Conservation (phyloP, 1,140 invertebrate genomes). For the Pentalonia nigronervosa region DNA sequence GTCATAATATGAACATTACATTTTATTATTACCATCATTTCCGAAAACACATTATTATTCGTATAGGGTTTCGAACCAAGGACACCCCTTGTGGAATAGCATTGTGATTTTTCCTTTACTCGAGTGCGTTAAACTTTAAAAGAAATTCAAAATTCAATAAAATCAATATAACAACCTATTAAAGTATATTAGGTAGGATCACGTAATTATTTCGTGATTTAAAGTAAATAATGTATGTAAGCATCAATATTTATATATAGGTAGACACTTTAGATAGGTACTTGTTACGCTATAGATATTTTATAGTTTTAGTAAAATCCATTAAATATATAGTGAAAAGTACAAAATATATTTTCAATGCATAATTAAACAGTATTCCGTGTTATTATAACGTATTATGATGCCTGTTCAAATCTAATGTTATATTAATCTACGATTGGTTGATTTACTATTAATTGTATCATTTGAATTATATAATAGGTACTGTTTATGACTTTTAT, state of each 20-base stretch:
- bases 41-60: neutral
- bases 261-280: neutral
- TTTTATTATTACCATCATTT: slow-evolving; percentile 22
- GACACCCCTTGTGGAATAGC: neutral
- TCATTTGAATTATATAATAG: neutral
- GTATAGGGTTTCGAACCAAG: slow-evolving; percentile 19
- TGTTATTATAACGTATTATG: no score
- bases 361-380: no score
- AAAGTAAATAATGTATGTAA: no score
- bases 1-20: neutral
- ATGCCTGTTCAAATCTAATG: no score
- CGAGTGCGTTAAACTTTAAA: slow-evolving; percentile 3
- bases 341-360: neutral
- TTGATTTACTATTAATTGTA: no score
- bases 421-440: no score
- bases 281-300: neutral
- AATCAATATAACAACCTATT: neutral
- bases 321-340: neutral
- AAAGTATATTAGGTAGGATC: neutral
- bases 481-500: neutral
- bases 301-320: neutral
- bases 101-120: slow-evolving; percentile 25
- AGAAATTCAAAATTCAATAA: slow-evolving; percentile 3
- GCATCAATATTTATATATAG: neutral
- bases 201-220: neutral